Base-by-base conservation (phyloP, 2,797 vertebrate species). In the Meda fulgida region DNA sequence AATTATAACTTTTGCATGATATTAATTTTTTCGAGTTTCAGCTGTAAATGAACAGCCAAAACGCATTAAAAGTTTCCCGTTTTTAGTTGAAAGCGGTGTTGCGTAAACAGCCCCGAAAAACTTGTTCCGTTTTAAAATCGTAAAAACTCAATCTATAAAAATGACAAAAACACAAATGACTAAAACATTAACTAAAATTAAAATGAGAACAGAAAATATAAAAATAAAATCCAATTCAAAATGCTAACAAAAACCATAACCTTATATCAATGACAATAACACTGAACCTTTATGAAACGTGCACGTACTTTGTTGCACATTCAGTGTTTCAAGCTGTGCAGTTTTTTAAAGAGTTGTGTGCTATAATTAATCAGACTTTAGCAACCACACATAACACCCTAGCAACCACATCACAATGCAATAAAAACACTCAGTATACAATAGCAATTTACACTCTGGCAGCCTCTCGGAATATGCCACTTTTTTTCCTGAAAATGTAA, bases 401-500 rank as follows among this genome's bases (percentile, higher is more conserved):
- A 69, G 36, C 36, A 40, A 43, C 40, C 14, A 18, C 18, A 8
- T 26, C 7, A 48, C n/a, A 29, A 46, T 46, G 13, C 11, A 9
- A 7, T 43, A 26, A 71, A 71, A 43, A 63, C 26, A 63, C 55
- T 69, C 36, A 70, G 36, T 40, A 40, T 38, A 38, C 34, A 36
- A 11, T 70, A 70, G 21, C 36, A 70, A 23, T 36, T 23, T 40
- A 70, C 38, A 40, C 10, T 1, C 21, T 70, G 67, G 36, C 21
- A 40, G 67, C 36, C 21, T 40, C 36, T 73, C 70, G 34, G 36
- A 84, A 43, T 31, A 66, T 13, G 38, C 38, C 73, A 73, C 58
- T 80, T 81, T 16, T 19, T 36, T 67, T 36, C 23, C 23, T 71
- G 23, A 43, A 71, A 71, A 43, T 26, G 13, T 10, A 11, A 6